A percentile compares a stretch with the other conserved stretches of the same genome.
phyloP scores from a whole-genome alignment of 2,797 vertebrate genomes.

The Trachops cirrhosus region DNA sequence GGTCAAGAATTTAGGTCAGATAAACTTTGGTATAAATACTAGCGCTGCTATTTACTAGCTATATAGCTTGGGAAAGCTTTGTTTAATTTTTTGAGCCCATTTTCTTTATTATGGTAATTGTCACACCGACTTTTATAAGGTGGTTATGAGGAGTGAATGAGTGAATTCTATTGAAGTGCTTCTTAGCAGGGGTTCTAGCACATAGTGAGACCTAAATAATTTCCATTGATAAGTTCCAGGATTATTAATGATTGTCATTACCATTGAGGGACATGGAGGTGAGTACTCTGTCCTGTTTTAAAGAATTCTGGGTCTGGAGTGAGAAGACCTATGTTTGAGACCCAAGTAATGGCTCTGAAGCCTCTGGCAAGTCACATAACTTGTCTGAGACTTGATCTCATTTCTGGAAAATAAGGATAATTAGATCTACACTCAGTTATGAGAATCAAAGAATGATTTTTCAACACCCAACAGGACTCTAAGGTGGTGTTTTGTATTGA shows the following conservation, averaged over 20 bases:
- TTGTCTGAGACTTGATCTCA: neutral
- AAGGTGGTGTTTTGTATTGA: neutral
- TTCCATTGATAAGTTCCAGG: neutral
- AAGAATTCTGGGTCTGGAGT: neutral
- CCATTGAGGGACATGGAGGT: neutral
- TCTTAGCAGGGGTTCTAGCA: neutral
- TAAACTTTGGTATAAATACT: neutral
- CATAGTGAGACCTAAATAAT: neutral
- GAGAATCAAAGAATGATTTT: constrained; percentile 2
- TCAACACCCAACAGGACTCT: neutral
- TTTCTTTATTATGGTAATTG: neutral
- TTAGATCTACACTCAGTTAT: neutral
- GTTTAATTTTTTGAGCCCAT: neutral
- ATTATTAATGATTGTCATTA: neutral
- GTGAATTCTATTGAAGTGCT: neutral
- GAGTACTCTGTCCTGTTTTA: neutral
- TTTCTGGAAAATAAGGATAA: neutral
- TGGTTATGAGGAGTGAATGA: neutral
- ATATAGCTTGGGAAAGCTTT: neutral
- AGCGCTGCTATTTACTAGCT: neutral
- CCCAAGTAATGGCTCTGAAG: neutral
- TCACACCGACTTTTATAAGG: neutral
- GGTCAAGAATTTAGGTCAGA: neutral
- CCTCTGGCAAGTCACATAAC: neutral
- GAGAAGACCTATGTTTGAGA: neutral